Base-by-base conservation (phyloP, 2,888 invertebrate species). In the Caenorhabditis wallacei region DNA sequence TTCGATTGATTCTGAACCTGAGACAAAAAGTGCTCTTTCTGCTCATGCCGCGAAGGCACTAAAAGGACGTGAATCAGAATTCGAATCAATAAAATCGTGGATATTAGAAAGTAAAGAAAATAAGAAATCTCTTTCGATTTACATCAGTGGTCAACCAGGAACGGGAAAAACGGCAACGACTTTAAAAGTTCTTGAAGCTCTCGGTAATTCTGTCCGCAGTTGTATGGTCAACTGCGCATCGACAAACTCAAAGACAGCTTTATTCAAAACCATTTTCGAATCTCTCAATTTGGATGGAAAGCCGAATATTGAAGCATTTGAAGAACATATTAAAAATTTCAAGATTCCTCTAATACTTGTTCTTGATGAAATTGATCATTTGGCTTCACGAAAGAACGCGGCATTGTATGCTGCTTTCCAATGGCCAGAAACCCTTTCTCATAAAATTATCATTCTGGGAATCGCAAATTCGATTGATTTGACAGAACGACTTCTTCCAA, bases 391-490 rank as follows among this genome's bases (percentile, higher is more conserved):
- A 40, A 68, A 71, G 1, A 87, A 87, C 57, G 53, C 81, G 1
- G 46, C 80, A 13, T 72, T 87, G 0, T 87, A 87, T 51, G 48
- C 83, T 4, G 84, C 85, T 2, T 87, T 87, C 43, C 79, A 84
- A 63, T 87, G 87, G 87, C 87, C 87, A 1, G 69, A 81, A n/a
- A 59, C 75, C 20, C 20, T 87, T 5, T 82, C 85, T 0, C 18
- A 59, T 30, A 82, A 79, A n/a, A 53, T 87, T 13, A 80, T 87
- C 22, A 66, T 87, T 24, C 71, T 87, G 16, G 87, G 93, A 53
- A 95, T 98, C 85, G 97, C 98, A 16, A 99, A 99, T 93, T 96
- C 98, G 2, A 93, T 99, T 74, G 98, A 98, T 93, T 94, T 99
- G 82, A 98, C 97, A 0, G 96, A 97, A 92, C 94, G 98, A 13